Evolutionary conservation across 2,888 invertebrate genomes (phyloP), one percentile per base, ranked within the genome.

Genomic region (Kuschelorhynchus macadamiae): DNA sequence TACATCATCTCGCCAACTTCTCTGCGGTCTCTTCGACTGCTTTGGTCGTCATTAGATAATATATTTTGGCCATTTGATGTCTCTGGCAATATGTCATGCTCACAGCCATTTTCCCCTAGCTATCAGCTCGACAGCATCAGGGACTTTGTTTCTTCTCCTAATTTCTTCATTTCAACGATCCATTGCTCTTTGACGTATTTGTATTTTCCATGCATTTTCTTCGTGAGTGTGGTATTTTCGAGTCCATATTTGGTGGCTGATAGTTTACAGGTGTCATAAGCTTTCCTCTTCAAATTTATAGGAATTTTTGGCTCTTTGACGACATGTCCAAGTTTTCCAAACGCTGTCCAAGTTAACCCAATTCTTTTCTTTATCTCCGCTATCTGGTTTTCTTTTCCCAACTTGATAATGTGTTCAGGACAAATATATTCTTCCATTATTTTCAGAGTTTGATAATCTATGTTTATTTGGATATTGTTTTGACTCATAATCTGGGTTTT

Each of bases 351-450:
- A 8, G 25, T 12, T 18, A 49, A 21, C 4, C 49, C 21, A 16
- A 49, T 21, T 49, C 53, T 33, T 11, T 17, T 36, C n/a, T 12
- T 18, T 53, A 36, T 53, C n/a, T 53, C 20, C 1, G 53, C 42
- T 42, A 20, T 56, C 42, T 41, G 42, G 20, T 53, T 53, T 12
- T 52, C 33, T 18, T 39, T 16, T 7, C 36, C 53, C 17, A 53
- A 18, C 25, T 8, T 56, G 4, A 56, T 56, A 4, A 2, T 41
- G 42, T 56, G 41, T 8, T 41, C 56, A 1, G 25, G 42, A 25
- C 42, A 56, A 4, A 56, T 25, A 41, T 56, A 56, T 25, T 56
- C 56, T 41, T 42, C 41, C 2, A 56, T 42, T 25, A 42, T 8
- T 42, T 56, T 25, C 4, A 20, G 55, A 39, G 41, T 12, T 3